Percentiles rank a stretch among this genome's conserved stretches.
Evolutionary conservation across 2,888 invertebrate genomes (phyloP).

Genomic region (Villa cingulata): DNA sequence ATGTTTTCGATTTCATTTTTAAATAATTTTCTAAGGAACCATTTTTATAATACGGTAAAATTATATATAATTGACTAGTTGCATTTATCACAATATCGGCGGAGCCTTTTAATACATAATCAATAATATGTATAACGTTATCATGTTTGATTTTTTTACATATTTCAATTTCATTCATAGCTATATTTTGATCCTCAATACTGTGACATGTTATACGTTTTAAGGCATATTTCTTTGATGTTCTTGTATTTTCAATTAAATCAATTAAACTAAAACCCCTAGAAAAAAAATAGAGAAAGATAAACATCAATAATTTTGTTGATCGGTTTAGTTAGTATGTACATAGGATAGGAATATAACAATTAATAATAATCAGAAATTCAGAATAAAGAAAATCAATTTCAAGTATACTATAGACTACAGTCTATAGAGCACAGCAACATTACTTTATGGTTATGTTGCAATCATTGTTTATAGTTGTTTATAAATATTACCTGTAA

Average conservation of each 20-base stretch:
- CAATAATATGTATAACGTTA: conserved; percentile 58
- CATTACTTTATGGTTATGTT: too few relatives aligned
- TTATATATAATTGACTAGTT: conserved; percentile 56
- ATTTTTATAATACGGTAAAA: conserved; percentile 64
- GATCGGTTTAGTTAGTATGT: neutral
- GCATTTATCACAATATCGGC: conserved; percentile 53
- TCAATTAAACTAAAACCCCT: conserved; percentile 74
- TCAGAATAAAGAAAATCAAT: too few relatives aligned
- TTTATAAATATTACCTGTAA: too few relatives aligned
- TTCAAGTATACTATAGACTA: too few relatives aligned
- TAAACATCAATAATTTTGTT: neutral
- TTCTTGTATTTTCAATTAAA: conserved; percentile 53
- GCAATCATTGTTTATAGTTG: too few relatives aligned
- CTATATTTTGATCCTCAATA: conserved; percentile 57
- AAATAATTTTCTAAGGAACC: conserved; percentile 62
- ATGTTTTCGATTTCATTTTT: conserved; percentile 42
- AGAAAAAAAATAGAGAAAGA: conserved; percentile 24
- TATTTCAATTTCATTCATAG: conserved; percentile 59
- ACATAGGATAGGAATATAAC: too few relatives aligned
- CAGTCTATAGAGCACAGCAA: too few relatives aligned
- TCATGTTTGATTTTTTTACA: conserved; percentile 55
- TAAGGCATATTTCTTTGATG: conserved; percentile 55
- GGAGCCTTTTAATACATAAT: conserved; percentile 48
- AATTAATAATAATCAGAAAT: too few relatives aligned
- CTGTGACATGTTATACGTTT: conserved; percentile 73